These are phyloP conservation scores for Drosophila pachea DNA, from an alignment of 1,140 invertebrate species.

Conservation along the genomic window DNA sequence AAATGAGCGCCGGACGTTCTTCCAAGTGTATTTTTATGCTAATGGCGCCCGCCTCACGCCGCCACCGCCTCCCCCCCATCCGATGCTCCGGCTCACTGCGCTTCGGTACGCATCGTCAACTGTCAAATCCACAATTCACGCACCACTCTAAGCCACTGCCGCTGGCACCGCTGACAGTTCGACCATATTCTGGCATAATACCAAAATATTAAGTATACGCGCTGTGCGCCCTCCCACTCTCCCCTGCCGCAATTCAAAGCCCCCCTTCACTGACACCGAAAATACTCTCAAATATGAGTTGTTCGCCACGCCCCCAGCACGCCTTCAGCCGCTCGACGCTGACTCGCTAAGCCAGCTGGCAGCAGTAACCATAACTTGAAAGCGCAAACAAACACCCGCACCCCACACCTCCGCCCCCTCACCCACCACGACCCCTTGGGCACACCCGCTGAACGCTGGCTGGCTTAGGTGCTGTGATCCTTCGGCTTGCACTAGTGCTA, in stretches of 20 bases:
- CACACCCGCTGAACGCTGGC: not conserved
- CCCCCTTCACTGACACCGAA: not conserved
- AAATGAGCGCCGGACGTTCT: constrained; percentile 51
- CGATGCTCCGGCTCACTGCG: not conserved
- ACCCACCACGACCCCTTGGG: too few species aligned
- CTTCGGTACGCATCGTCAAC: constrained; percentile 35
- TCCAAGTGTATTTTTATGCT: constrained; percentile 62
- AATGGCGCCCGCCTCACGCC: constrained; percentile 48
- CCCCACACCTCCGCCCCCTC: not conserved
- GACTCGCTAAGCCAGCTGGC: constrained; percentile 75
- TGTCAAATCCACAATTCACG: constrained; percentile 43
- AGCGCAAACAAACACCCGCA: constrained; percentile 74
- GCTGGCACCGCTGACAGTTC: constrained; percentile 34
- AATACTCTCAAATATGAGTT: constrained; percentile 19
- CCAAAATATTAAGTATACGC: constrained; percentile 49
- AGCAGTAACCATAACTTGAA: constrained; percentile 75
- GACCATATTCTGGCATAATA: constrained; percentile 16
- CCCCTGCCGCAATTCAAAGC: not conserved
- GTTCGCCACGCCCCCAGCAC: not conserved
- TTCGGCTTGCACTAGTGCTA: constrained; percentile 25
- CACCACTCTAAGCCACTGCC: constrained; percentile 49
- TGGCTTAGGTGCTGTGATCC: constrained; percentile 15
- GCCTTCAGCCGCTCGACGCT: constrained; percentile 24
- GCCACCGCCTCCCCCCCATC: not conserved
- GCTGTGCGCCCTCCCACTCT: constrained; percentile 34